Evolutionary conservation across 2,113 vertebrate species (phyloP).

Genomic region (Bettongia penicillata): DNA sequence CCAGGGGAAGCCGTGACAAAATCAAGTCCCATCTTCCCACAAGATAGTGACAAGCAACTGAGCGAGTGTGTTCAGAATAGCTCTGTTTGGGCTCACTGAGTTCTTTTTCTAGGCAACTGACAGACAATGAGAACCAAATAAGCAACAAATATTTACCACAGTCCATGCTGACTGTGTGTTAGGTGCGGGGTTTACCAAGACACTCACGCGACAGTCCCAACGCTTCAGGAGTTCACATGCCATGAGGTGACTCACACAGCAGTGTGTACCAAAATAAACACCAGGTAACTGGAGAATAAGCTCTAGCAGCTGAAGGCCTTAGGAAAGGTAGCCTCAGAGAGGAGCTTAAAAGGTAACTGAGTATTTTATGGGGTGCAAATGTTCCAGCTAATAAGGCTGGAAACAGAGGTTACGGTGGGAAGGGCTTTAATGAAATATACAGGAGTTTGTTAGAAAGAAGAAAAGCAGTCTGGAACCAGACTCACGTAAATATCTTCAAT

Average conservation of each 20-base stretch:
- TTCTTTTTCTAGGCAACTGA: slow-evolving; percentile 1
- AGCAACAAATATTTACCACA: background rate
- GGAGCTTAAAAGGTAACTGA: background rate
- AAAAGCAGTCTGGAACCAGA: background rate
- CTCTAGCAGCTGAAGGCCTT: background rate
- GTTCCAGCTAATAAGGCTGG: background rate
- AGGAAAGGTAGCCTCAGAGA: background rate
- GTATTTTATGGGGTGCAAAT: background rate
- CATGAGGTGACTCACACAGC: background rate
- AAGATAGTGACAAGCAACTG: slow-evolving; percentile 36
- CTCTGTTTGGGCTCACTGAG: slow-evolving; percentile 3
- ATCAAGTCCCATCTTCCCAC: slow-evolving; percentile 10
- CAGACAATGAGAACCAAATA: background rate
- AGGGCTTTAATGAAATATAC: background rate
- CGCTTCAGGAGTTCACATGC: background rate
- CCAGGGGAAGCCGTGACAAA: background rate
- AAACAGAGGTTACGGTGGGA: background rate
- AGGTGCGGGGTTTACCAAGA: background rate
- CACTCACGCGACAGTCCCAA: background rate
- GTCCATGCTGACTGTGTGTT: background rate
- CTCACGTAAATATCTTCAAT: slow-evolving; percentile 79
- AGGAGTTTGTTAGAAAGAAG: background rate
- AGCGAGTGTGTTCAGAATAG: slow-evolving; percentile 9
- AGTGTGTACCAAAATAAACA: background rate
- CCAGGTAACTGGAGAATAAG: background rate